Evolutionary conservation across 1,140 invertebrate species (phyloP).

Genomic region (Nephotettix cincticeps): DNA sequence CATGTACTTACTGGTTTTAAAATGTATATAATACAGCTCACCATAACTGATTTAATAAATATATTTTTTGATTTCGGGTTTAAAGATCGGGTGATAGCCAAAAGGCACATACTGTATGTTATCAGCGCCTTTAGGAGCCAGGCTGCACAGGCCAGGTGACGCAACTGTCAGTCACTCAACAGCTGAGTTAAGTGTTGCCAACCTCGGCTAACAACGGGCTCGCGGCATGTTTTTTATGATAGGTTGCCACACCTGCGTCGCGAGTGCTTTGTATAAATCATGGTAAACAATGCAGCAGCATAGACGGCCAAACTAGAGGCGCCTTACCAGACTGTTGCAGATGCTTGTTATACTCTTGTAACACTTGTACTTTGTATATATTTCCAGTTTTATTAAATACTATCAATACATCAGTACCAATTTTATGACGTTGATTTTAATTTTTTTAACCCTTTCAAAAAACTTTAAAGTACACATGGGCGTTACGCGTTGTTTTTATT

Average conservation of each 20-base stretch:
- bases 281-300: not conserved
- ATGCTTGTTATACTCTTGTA: not conserved
- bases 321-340: not conserved
- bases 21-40: no score
- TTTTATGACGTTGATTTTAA: no score
- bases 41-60: no score
- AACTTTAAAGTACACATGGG: not conserved
- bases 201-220: not conserved
- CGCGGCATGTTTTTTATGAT: constrained; percentile 2
- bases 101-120: no score
- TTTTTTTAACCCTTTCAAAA: no score
- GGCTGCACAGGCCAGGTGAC: not conserved
- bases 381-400: not conserved
- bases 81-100: no score
- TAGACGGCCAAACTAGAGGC: not conserved
- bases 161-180: not conserved
- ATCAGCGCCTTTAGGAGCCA: no score
- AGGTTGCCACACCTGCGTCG: not conserved
- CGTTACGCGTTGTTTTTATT: not conserved
- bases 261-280: constrained; percentile 1
- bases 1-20: no score
- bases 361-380: not conserved
- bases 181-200: not conserved
- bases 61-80: no score
- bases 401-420: no score